phyloP scores from a whole-genome alignment of 2,888 invertebrate genomes.

The Metacarcinus magister region DNA sequence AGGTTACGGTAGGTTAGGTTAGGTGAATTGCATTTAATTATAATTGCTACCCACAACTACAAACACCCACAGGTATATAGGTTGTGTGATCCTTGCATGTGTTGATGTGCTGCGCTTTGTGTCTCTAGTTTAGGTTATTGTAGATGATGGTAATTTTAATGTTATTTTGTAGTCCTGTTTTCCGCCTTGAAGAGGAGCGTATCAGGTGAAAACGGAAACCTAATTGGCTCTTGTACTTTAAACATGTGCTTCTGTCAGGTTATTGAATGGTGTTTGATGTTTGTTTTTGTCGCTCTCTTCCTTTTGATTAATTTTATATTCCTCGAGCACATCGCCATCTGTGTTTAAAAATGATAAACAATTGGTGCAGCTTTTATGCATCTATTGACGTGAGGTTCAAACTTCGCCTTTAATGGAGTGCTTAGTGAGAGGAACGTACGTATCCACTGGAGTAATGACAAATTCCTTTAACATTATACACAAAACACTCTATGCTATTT shows the following conservation, averaged over 20 bases:
- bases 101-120: neutral
- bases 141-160: no score
- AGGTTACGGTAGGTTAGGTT: neutral
- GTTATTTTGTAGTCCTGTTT: no score
- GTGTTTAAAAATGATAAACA: neutral
- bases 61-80: neutral
- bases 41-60: neutral
- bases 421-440: neutral
- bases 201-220: neutral
- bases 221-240: neutral
- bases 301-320: neutral
- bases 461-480: neutral
- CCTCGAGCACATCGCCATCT: neutral
- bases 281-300: neutral
- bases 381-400: neutral
- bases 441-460: neutral
- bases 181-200: neutral
- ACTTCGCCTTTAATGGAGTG: slow-evolving; percentile 12
- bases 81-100: neutral
- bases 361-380: neutral
- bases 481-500: neutral
- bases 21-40: neutral
- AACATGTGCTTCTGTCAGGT: neutral
- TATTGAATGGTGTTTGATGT: neutral
- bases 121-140: no score